Conservation (phyloP, 2,113 vertebrate species). For the Glareola pratincola region DNA sequence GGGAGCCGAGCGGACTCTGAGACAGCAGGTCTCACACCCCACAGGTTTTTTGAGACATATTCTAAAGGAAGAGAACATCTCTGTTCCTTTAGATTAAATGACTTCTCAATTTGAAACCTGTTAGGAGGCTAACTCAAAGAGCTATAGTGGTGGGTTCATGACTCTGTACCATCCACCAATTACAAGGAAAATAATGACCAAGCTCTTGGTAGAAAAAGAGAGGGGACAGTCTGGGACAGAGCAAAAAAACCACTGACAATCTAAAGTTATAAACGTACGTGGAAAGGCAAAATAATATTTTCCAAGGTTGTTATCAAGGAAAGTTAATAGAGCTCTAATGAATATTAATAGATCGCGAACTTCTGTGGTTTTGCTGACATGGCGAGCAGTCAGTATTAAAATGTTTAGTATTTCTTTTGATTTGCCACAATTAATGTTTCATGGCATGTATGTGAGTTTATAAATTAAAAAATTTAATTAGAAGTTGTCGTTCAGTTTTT, state of each 20-base stretch:
- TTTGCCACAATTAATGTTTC: slow-evolving; percentile 44
- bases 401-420: slow-evolving; percentile 22
- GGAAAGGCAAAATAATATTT: slow-evolving; percentile 4
- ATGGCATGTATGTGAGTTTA: neutral
- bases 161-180: neutral
- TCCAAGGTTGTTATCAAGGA: neutral
- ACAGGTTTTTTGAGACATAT: neutral
- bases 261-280: neutral
- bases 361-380: slow-evolving; percentile 31
- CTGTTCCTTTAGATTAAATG: neutral
- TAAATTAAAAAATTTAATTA: slow-evolving; percentile 46
- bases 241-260: neutral
- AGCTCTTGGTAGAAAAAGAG: neutral
- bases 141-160: neutral
- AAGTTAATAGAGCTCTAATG: slow-evolving; percentile 16
- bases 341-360: slow-evolving; percentile 23
- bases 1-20: neutral
- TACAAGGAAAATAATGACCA: neutral
- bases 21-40: neutral
- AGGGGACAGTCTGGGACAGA: neutral
- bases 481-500: neutral
- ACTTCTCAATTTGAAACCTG: neutral
- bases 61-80: neutral
- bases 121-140: neutral
- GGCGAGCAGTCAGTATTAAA: neutral